Conservation (phyloP, 64 coral and sea anemone species). For the Porites australiensis region DNA sequence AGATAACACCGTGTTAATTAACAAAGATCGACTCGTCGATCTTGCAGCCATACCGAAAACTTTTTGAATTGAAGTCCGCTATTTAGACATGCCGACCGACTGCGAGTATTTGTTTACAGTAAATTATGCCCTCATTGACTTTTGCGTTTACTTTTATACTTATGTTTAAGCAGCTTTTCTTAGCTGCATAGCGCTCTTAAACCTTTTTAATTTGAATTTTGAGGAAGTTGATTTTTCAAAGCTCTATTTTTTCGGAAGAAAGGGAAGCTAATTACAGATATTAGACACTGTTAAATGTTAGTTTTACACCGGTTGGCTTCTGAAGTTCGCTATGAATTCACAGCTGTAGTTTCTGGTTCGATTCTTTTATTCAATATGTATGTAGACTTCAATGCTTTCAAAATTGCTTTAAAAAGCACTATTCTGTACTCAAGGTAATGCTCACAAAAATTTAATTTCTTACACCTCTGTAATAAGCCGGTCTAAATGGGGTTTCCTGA, state of each 20-base stretch:
- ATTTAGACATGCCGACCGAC: neutral
- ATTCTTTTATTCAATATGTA: too few relatives aligned
- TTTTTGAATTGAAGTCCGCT: neutral
- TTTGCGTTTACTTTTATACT: slow-evolving; percentile 27
- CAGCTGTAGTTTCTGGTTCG: too few relatives aligned
- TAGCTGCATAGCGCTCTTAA: neutral
- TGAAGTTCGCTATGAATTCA: too few relatives aligned
- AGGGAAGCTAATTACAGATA: neutral
- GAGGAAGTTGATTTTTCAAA: neutral
- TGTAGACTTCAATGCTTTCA: too few relatives aligned
- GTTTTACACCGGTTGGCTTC: too few relatives aligned
- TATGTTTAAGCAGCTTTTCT: slow-evolving; percentile 9
- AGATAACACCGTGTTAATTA: neutral
- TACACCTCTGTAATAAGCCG: too few relatives aligned
- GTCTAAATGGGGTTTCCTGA: too few relatives aligned
- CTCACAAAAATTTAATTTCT: too few relatives aligned
- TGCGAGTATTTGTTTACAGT: slow-evolving; percentile 15
- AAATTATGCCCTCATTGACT: neutral
- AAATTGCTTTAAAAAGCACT: too few relatives aligned
- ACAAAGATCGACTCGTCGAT: neutral
- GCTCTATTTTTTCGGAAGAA: neutral
- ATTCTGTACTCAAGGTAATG: too few relatives aligned
- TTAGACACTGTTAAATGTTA: neutral
- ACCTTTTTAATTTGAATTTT: neutral
- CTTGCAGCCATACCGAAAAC: neutral